Evolutionary conservation across 2,113 vertebrate genomes (phyloP), one percentile per base, ranked within the genome.

Genomic region (Verasper variegatus): DNA sequence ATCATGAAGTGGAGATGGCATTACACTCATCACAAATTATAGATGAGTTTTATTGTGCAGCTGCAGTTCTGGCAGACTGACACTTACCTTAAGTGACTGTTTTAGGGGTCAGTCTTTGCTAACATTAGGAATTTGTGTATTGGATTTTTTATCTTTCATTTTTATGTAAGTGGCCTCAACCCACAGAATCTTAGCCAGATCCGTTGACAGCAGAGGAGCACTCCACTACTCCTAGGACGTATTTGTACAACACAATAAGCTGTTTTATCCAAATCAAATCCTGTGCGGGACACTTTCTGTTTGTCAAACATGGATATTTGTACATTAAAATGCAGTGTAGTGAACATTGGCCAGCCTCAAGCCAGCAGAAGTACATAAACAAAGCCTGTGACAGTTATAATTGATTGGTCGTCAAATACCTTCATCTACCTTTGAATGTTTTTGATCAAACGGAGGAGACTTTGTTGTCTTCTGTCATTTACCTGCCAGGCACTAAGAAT

Each of bases 21-120:
- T 94, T 94, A 93, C 89, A 88, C 90, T 92, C 93, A 92, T 94
- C 91, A 94, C 93, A 87, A 94, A 95, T 95, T 94, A 95, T 94
- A 91, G 88, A 93, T 93, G 93, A 94, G 89, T 92, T 92, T 92
- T 87, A 89, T 89, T 83, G 84, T 89, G 89, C 85, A 71, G 78
- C 69, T 55, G 75, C 72, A 73, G 78, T 78, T 54, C 86, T 80
- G 62, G 61, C 58, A 80, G 88, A 82, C 78, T 69, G 68, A 71
- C 71, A 89, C 85, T 86, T 73, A 82, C 80, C 79, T 92, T 87
- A 89, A 90, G 79, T 88, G 85, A 92, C 84, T 87, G 89, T 91
- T 87, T 88, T 67, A 86, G 68, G 81, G 88, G 91, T 93, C 47
- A 65, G 52, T 65, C 77, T 74, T 12, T 49, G 60, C 51, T 54